Evolutionary conservation across 2,888 invertebrate genomes (phyloP), one percentile per base, ranked within the genome.

Genomic region (Micoletzkya japonica): DNA sequence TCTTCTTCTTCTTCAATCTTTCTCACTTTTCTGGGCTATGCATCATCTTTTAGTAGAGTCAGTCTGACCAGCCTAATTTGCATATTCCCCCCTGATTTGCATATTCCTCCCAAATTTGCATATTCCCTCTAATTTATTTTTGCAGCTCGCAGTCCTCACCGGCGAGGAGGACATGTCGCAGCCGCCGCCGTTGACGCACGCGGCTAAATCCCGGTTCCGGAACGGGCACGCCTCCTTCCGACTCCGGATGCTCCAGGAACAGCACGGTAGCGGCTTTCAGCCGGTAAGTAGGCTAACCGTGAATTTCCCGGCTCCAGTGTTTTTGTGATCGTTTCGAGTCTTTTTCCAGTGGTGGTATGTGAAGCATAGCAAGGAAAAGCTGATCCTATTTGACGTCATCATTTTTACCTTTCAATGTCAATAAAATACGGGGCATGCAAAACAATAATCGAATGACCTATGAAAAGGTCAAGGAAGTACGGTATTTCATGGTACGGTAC

Each of bases 201-300:
- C n/a, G n/a, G 52, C 72, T 0, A 78, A 78, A 64, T 72, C 70
- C 39, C 73, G 78, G 10, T 79, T 78, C 72, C 74, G 81, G 1
- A 79, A 80, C 37, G 78, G 78, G 2, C 81, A 81, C 68, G 80
- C 80, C 20, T 77, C 77, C 14, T 82, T 82, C 74, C 77, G 81
- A 26, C 73, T 80, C 10, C 73, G 81, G 24, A 83, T 83, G 81
- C 79, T 83, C n/a, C 82, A 83, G 66, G 81, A 81, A 73, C 82
- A 82, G 69, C 79, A 73, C 39, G 74, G 78, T 28, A 70, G 73
- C 37, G 72, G 72, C 39, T 72, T 72, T 59, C 76, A 78, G 61
- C 75, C 76, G 54, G 74, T 79, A 54, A 49, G 70, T 58, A 37
- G 20, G 24, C 10, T 10, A 20, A 20, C 10, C 10, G 44, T 14